Conservation (phyloP, 2,888 invertebrate species). For the Cataglyphis cursor region DNA sequence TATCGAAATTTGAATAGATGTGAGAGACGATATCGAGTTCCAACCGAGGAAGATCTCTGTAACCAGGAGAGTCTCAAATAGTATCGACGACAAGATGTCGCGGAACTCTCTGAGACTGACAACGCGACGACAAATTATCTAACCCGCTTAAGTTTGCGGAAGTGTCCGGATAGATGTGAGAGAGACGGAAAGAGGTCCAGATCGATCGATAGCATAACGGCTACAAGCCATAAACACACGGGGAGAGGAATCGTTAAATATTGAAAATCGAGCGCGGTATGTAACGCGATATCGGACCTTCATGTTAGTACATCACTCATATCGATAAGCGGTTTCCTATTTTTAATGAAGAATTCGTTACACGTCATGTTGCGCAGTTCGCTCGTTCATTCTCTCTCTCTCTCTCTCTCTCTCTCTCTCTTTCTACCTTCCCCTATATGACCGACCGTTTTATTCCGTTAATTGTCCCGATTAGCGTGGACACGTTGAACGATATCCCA, state of each 20-base stretch:
- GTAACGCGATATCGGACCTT: conserved; percentile 36
- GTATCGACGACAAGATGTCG: conserved; percentile 66
- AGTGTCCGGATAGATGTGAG: conserved; percentile 18
- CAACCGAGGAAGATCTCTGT: conserved; percentile 46
- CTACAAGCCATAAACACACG: conserved; percentile 48
- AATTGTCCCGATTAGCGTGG: conserved; percentile 47
- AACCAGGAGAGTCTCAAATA: conserved; percentile 52
- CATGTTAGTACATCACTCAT: conserved; percentile 49
- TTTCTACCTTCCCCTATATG: not conserved
- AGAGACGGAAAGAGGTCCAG: not conserved
- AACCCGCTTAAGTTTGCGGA: conserved; percentile 35
- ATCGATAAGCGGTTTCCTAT: conserved; percentile 62
- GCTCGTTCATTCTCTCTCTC: not conserved
- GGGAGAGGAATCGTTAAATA: conserved; percentile 51
- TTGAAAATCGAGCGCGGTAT: conserved; percentile 55
- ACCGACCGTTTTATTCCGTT: conserved; percentile 27
- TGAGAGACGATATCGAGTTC: conserved; percentile 54
- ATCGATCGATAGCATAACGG: conserved; percentile 44
- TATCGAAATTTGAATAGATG: conserved; percentile 32
- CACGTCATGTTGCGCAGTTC: conserved; percentile 9
- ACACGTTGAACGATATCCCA: conserved; percentile 18
- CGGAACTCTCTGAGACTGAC: conserved; percentile 65
- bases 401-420: not conserved
- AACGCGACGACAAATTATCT: conserved; percentile 69
- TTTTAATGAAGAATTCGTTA: conserved; percentile 62